Evolutionary conservation across 2,797 vertebrate species (phyloP).

Genomic region (Lepilemur ruficaudatus): DNA sequence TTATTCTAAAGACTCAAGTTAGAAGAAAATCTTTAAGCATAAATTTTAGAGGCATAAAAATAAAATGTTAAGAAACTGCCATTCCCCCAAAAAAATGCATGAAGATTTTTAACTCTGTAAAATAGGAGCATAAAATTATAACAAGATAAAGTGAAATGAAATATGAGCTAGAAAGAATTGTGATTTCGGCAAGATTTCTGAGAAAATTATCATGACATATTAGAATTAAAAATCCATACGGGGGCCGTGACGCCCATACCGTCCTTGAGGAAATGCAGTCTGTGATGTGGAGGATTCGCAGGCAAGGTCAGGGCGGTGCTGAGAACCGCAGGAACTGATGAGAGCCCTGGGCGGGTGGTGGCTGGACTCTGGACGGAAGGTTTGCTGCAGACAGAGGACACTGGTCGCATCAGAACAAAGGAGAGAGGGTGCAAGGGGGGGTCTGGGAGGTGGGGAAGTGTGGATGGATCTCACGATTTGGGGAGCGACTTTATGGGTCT

Average conservation of each 20-base stretch:
- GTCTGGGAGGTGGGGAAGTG: accelerated
- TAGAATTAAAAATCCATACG: neutral
- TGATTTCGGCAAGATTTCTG: neutral
- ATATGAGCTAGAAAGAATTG: neutral
- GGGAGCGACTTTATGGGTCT: neutral
- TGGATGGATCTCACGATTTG: accelerated
- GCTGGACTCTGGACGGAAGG: neutral
- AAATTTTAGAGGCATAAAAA: neutral
- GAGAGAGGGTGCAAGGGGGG: too few relatives aligned
- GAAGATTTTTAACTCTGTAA: neutral
- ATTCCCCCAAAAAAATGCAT: neutral
- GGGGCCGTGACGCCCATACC: accelerated
- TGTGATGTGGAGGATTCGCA: accelerated
- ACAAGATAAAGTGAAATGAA: neutral
- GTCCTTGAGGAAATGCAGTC: neutral
- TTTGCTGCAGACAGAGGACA: accelerated
- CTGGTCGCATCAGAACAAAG: accelerated
- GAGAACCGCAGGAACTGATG: neutral
- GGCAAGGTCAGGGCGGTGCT: neutral
- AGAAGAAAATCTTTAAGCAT: neutral
- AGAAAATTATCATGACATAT: neutral
- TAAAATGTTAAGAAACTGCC: neutral
- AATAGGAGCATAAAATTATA: neutral
- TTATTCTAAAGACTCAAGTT: neutral
- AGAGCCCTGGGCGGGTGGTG: accelerated